Evolutionary conservation across 2,113 vertebrate genomes (phyloP), one percentile per base, ranked within the genome.

Genomic region (Gallinago paraguaiae): DNA sequence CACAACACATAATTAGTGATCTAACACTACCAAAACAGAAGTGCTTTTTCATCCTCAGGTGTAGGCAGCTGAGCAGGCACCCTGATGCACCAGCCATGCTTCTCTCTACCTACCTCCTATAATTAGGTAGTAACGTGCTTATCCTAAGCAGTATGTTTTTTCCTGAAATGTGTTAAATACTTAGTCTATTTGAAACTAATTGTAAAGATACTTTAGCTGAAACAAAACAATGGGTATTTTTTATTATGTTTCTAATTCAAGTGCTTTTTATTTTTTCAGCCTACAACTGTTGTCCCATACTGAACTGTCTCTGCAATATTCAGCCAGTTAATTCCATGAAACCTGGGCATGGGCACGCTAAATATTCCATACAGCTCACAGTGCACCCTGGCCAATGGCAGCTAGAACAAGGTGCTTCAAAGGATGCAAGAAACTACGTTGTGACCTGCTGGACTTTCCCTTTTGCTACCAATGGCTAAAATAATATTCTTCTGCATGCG

Each of bases 401-500:
- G 5, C 39, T 33, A 33, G 2, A 65, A 53, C 2, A 37, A 68
- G 14, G 23, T 3, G 53, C 13, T 31, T 24, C 13, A 61, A 76
- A 39, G 46, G 7, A 46, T 0, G 2, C 10, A 57, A 27, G 10
- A 53, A 84, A 25, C 1, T 4, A 30, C 1, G 1, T 1, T 18
- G 16, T 4, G 14, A 60, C 14, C 18, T 11, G 5, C 7, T 28
- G 4, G 39, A 24, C 15, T 82, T 48, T 25, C 17, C 9, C 25
- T 50, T 45, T 56, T 25, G 22, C 10, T 28, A 5, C 4, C 10
- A 5, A 13, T n/a, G 16, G 22, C 24, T 51, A 46, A 60, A 59
- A 17, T 2, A 67, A 12, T 2, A 17, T 6, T 59, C 8, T 18
- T 46, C 19, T 0, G 10, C 28, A 13, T 0, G 4, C 1, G 4